These are phyloP conservation scores for Parnassius orleans DNA, from an alignment of 2,888 invertebrate genomes.

Conservation along the genomic window DNA sequence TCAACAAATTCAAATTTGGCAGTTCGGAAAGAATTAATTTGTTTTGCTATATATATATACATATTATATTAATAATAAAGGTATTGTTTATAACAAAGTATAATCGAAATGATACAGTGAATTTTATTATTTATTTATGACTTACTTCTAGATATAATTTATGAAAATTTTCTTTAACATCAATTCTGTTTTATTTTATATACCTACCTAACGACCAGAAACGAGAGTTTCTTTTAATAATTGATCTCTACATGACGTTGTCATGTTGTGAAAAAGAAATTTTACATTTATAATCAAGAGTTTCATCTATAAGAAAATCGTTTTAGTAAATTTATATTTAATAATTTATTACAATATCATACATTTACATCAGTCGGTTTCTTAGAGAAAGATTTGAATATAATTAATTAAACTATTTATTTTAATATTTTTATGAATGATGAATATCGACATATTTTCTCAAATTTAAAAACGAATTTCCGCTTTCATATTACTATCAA, in stretches of 20 bases:
- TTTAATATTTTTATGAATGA: background rate
- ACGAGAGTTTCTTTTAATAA: background rate
- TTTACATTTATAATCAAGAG: background rate
- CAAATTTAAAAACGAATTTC: too few relatives aligned
- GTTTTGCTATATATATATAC: too few relatives aligned
- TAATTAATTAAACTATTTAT: constrained; percentile 18
- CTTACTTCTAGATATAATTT: constrained; percentile 14
- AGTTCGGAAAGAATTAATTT: too few relatives aligned
- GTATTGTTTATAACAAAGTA: too few relatives aligned
- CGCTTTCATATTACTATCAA: too few relatives aligned
- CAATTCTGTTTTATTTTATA: constrained; percentile 18
- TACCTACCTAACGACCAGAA: constrained; percentile 12
- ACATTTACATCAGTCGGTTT: constrained; percentile 26
- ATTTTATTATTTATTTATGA: background rate
- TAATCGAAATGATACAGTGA: background rate
- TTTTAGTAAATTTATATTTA: background rate
- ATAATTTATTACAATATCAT: constrained; percentile 2
- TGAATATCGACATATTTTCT: too few relatives aligned
- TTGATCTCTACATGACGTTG: constrained; percentile 2
- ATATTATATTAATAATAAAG: too few relatives aligned
- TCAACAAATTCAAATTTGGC: too few relatives aligned
- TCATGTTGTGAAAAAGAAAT: background rate
- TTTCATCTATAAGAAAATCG: background rate
- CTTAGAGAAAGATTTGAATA: constrained; percentile 22
- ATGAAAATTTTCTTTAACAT: constrained; percentile 19